phyloP scores from a whole-genome alignment of 2,113 vertebrate species.

The Cyprinodon brontotheroides region DNA sequence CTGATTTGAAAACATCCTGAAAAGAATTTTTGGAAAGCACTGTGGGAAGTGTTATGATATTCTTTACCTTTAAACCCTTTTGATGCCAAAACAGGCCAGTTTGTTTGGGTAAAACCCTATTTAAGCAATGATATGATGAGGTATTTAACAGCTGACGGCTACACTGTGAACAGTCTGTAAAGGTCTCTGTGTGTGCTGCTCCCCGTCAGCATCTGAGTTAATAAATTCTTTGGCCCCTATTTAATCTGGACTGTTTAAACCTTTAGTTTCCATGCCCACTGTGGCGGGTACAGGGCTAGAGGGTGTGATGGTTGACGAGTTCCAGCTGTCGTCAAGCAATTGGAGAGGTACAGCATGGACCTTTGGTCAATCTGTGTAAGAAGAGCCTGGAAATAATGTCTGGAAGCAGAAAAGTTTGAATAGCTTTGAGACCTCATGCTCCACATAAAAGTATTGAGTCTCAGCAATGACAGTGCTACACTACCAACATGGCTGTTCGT shows the following conservation, averaged over 20 bases:
- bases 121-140: slow-evolving; percentile 43
- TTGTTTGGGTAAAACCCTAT: slow-evolving; percentile 36
- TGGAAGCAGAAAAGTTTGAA: background rate
- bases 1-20: slow-evolving; percentile 55
- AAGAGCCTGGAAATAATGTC: background rate
- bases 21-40: slow-evolving; percentile 37
- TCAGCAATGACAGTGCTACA: too few species aligned
- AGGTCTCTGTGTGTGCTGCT: background rate
- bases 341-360: background rate
- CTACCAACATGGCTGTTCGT: background rate
- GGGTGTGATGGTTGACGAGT: background rate
- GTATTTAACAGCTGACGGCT: slow-evolving; percentile 36
- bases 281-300: background rate
- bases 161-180: slow-evolving; percentile 4
- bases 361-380: background rate
- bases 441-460: too few species aligned
- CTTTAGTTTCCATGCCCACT: background rate
- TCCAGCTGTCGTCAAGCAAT: background rate
- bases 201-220: background rate
- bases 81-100: slow-evolving; percentile 18
- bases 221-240: background rate
- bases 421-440: background rate
- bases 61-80: slow-evolving; percentile 16
- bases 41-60: slow-evolving; percentile 31
- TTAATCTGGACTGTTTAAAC: background rate